phyloP scores from a whole-genome alignment of 2,797 vertebrate species.

The Spizella passerina region DNA sequence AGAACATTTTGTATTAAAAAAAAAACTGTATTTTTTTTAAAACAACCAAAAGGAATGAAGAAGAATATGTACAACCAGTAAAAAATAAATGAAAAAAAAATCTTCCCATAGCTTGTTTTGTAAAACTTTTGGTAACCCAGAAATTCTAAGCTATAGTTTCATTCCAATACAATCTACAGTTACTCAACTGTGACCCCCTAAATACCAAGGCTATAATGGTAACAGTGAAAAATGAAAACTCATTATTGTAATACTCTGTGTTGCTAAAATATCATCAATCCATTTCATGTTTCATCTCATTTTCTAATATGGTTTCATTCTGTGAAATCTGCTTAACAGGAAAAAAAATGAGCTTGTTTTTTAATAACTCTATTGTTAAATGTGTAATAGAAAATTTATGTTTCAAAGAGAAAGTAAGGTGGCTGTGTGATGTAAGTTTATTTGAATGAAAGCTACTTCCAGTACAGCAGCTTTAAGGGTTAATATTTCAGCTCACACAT shows the following conservation, averaged over 20 bases:
- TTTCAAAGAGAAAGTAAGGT: background rate
- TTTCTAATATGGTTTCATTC: background rate
- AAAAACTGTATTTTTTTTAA: background rate
- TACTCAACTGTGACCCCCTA: background rate
- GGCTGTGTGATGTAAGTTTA: background rate
- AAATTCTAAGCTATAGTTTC: slow-evolving; percentile 9
- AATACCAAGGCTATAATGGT: background rate
- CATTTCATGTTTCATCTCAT: background rate
- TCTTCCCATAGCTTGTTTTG: background rate
- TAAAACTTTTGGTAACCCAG: background rate
- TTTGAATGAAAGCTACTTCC: background rate
- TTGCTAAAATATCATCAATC: background rate
- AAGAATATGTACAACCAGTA: background rate
- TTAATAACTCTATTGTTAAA: background rate
- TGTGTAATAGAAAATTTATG: background rate
- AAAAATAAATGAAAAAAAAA: background rate
- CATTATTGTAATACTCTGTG: background rate
- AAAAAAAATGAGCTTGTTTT: background rate
- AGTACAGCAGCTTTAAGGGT: background rate
- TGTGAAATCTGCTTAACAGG: background rate
- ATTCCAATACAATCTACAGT: background rate
- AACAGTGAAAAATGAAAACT: background rate
- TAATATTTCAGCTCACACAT: background rate
- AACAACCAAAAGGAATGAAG: background rate
- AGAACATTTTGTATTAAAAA: background rate